These are phyloP conservation scores for Drosophila nr. perissopoda DNA, from an alignment of 2,888 invertebrate genomes.

Conservation along the genomic window DNA sequence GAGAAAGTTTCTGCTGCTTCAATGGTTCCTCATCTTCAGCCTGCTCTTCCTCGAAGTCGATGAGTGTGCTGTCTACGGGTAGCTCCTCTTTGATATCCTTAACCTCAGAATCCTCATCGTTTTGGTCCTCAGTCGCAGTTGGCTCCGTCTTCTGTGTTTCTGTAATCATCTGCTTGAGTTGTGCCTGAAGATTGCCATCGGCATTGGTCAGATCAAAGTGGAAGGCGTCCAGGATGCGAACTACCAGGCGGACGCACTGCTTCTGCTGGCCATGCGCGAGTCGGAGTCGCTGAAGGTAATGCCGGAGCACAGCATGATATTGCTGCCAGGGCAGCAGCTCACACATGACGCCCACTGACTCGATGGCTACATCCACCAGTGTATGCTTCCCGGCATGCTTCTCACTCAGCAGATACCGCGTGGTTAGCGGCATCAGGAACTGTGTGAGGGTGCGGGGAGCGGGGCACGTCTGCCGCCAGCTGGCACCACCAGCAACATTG, in stretches of 20 bases:
- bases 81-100: slow-evolving; percentile 22
- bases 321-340: slow-evolving; percentile 94
- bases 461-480: slow-evolving; percentile 86
- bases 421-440: slow-evolving; percentile 93
- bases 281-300: slow-evolving; percentile 92
- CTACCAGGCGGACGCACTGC: slow-evolving; percentile 91
- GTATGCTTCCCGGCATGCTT: slow-evolving; percentile 91
- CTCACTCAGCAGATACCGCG: slow-evolving; percentile 92
- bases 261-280: slow-evolving; percentile 91
- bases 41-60: slow-evolving; percentile 42
- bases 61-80: slow-evolving; percentile 12
- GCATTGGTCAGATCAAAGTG: slow-evolving; percentile 94
- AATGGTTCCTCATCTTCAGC: slow-evolving; percentile 14
- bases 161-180: slow-evolving; percentile 69
- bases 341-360: slow-evolving; percentile 91
- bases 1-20: slow-evolving; percentile 33
- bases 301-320: slow-evolving; percentile 92
- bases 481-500: slow-evolving; percentile 87
- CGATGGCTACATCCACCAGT: slow-evolving; percentile 93
- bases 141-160: slow-evolving; percentile 62
- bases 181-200: slow-evolving; percentile 74
- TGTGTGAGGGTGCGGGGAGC: slow-evolving; percentile 91
- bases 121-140: slow-evolving; percentile 76
- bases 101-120: slow-evolving; percentile 71
- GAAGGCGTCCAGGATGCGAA: slow-evolving; percentile 94